Percentiles rank a stretch among this genome's conserved stretches.
phyloP scores from a whole-genome alignment of 2,888 invertebrate species.

The Tachystola acroxantha region DNA sequence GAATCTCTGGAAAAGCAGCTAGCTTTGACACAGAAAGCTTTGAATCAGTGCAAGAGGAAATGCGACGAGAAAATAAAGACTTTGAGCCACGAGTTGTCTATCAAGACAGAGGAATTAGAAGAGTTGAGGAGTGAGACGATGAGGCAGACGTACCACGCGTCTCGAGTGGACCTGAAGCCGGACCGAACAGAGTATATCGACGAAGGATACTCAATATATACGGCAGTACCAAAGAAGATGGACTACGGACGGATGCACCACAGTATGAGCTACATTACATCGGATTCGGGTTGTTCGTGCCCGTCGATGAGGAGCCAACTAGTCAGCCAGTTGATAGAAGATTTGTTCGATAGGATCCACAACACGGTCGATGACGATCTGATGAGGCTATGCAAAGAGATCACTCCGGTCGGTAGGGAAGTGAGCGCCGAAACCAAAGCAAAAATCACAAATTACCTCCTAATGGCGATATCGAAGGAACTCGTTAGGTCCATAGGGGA shows the following conservation, averaged over 20 bases:
- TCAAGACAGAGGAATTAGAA: constrained; percentile 72
- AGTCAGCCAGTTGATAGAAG: constrained; percentile 68
- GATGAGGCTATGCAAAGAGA: constrained; percentile 57
- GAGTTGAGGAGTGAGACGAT: constrained; percentile 65
- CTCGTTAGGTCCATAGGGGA: constrained; percentile 72
- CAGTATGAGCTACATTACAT: constrained; percentile 67
- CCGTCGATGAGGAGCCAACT: constrained; percentile 67
- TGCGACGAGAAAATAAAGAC: constrained; percentile 77
- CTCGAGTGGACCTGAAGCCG: constrained; percentile 62
- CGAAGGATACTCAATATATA: constrained; percentile 68
- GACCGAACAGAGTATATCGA: constrained; percentile 68
- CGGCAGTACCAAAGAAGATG: constrained; percentile 68
- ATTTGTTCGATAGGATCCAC: constrained; percentile 66
- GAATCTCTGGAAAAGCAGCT: constrained; percentile 79
- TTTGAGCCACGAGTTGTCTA: constrained; percentile 77
- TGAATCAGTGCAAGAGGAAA: constrained; percentile 73
- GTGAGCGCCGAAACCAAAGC: constrained; percentile 63
- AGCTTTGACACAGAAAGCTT: constrained; percentile 69
- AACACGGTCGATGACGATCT: constrained; percentile 61
- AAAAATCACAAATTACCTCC: constrained; percentile 71
- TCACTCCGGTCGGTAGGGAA: constrained; percentile 45
- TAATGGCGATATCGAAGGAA: constrained; percentile 74
- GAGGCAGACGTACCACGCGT: constrained; percentile 63
- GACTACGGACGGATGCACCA: constrained; percentile 70
- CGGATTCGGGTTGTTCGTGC: constrained; percentile 63